These are phyloP conservation scores for Clarias fuscus DNA, from an alignment of 2,797 vertebrate genomes.

Conservation along the genomic window DNA sequence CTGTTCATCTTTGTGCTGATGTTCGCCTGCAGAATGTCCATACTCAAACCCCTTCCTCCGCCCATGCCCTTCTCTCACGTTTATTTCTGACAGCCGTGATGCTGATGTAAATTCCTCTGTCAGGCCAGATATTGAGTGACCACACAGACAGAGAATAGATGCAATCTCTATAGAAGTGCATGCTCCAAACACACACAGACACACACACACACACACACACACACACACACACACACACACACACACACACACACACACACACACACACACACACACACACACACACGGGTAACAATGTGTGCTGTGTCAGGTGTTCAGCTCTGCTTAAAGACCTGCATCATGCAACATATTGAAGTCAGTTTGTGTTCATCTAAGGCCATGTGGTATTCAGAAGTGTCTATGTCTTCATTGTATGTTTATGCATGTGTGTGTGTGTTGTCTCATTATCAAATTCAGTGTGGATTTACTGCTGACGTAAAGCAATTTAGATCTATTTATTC, in stretches of 20 bases:
- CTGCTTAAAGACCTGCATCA: slow-evolving; percentile 27
- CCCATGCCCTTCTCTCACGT: not conserved
- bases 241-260: no score
- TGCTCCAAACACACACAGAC: no score
- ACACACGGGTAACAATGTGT: not conserved
- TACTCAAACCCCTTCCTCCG: not conserved
- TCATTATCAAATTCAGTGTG: slow-evolving; percentile 35
- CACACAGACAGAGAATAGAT: slow-evolving; percentile 21
- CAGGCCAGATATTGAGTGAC: not conserved
- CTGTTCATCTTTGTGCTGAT: not conserved
- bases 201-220: no score
- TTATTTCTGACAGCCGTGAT: slow-evolving; percentile 24
- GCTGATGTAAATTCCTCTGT: slow-evolving; percentile 39
- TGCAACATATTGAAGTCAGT: slow-evolving; percentile 39
- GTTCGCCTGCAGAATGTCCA: not conserved
- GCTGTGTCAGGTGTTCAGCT: slow-evolving; percentile 13
- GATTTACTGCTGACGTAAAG: slow-evolving; percentile 18
- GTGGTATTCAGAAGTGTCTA: slow-evolving; percentile 42
- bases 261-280: no score
- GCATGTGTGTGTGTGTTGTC: not conserved
- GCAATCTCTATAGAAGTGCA: slow-evolving; percentile 20
- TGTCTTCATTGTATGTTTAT: slow-evolving; percentile 7
- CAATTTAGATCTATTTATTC: slow-evolving; percentile 13
- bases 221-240: no score
- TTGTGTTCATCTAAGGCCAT: slow-evolving; percentile 36